Percentiles rank a stretch among this genome's conserved stretches.
These are phyloP conservation scores for Phrynocephalus vlangalii DNA, from an alignment of 2,797 vertebrate species.

Conservation along the genomic window DNA sequence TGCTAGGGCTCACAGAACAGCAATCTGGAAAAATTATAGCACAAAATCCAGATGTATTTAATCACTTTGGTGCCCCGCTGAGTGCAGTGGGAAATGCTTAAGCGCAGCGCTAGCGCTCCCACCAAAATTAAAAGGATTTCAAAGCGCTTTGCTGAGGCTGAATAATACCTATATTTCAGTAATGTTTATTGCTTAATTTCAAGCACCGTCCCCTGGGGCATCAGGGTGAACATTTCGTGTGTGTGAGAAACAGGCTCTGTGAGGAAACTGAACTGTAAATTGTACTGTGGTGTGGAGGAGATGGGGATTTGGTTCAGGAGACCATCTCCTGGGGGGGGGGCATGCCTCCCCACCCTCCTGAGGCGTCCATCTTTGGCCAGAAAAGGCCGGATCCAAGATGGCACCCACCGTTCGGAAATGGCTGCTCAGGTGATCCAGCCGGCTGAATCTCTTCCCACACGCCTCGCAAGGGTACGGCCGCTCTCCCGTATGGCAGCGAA, in stretches of 20 bases:
- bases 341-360: background rate
- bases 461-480: constrained; percentile 96
- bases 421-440: constrained; percentile 95
- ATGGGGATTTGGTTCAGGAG: too few species aligned
- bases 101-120: background rate
- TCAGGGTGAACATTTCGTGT: background rate
- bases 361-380: background rate
- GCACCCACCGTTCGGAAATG: constrained; percentile 92
- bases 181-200: background rate
- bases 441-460: constrained; percentile 95
- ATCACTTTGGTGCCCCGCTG: background rate
- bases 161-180: background rate
- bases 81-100: background rate
- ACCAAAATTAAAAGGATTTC: background rate
- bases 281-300: too few species aligned
- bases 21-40: background rate
- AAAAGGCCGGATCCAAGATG: constrained; percentile 20
- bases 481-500: constrained; percentile 96
- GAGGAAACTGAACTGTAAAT: background rate
- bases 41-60: background rate
- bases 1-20: background rate
- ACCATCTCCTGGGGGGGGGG: too few species aligned
- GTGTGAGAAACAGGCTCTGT: background rate
- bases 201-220: background rate
- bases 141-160: background rate